Evolutionary conservation across 2,888 invertebrate species (phyloP).

Genomic region (Hipparchia semele): DNA sequence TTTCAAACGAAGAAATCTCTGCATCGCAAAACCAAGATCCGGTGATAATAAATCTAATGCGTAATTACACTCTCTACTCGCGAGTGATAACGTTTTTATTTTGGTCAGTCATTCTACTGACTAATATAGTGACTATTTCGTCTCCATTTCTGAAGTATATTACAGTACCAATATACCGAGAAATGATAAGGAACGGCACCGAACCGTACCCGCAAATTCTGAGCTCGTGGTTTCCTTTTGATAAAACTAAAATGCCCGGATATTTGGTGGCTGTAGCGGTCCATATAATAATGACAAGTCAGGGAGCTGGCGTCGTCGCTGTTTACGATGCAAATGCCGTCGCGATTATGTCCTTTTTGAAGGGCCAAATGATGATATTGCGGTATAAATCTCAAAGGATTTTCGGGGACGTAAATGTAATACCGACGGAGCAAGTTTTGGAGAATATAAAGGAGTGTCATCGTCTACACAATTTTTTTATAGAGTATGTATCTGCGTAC

Average conservation of each 20-base stretch:
- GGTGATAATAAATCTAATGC: constrained; percentile 43
- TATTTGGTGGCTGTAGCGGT: constrained; percentile 51
- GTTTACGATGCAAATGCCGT: constrained; percentile 59
- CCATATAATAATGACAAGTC: constrained; percentile 53
- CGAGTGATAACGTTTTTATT: constrained; percentile 56
- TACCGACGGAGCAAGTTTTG: constrained; percentile 42
- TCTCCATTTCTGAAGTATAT: constrained; percentile 56
- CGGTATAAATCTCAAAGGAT: constrained; percentile 52
- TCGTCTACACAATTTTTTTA: constrained; percentile 56
- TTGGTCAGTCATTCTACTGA: constrained; percentile 55
- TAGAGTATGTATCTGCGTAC: constrained; percentile 52
- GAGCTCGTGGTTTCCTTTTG: constrained; percentile 67
- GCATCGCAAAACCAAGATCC: constrained; percentile 46
- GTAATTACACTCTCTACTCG: constrained; percentile 55
- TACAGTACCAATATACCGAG: constrained; percentile 48
- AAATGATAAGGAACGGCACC: constrained; percentile 49
- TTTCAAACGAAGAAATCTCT: constrained; percentile 54
- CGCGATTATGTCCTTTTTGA: constrained; percentile 62
- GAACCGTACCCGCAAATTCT: constrained; percentile 61
- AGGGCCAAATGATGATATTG: constrained; percentile 61
- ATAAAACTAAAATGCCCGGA: constrained; percentile 59
- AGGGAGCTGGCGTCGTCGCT: constrained; percentile 57
- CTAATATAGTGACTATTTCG: constrained; percentile 48
- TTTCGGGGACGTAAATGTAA: constrained; percentile 46
- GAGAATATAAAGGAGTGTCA: constrained; percentile 61